Evolutionary conservation across 2,113 vertebrate species (phyloP), one percentile per base, ranked within the genome.

Genomic region (Lepisosteus oculatus): DNA sequence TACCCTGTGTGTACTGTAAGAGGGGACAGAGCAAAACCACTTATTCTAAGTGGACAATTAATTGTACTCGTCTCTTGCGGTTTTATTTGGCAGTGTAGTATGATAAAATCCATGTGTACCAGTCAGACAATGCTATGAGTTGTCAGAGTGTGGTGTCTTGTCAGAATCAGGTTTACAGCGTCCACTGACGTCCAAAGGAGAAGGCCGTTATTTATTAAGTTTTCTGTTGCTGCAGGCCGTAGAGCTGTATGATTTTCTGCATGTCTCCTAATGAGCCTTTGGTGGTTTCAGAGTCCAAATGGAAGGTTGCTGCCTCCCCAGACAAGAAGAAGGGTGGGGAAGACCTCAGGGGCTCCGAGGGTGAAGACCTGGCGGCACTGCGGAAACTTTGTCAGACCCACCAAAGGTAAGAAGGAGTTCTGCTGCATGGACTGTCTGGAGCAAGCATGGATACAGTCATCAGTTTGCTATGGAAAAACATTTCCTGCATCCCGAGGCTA

Each of bases 301-400:
- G 90, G 89, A 94, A 80, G 79, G 74, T 87, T 73, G 81, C 87
- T 6, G 79, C 84, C 74, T 79, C 75, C n/a, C 29, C 70, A 41
- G 75, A 77, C 61, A 72, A 78, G 74, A 54, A 64, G 56, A 54
- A 74, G 55, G 14, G 76, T 3, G 79, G 77, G 44, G 91, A 90
- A 71, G 81, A 87, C 59, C 77, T 79, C 71, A 86, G 88, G 77
- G 86, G 85, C 62, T 79, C 92, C 73, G 91, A 87, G 47, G 70
- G 85, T 76, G 88, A 92, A 75, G 91, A 94, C 77, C 88, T 98
- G 69, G 92, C 93, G 78, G 89, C 77, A 0, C 94, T 99, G 80
- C 85, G 86, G 67, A 90, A 89, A 77, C 86, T 99, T 86, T 99
- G 97, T 79, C 89, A 88, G 82, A 96, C 93, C 0, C 97, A 99